Evolutionary conservation across 2,113 vertebrate genomes (phyloP), one percentile per base, ranked within the genome.

Genomic region (Anser brachyrhynchus): DNA sequence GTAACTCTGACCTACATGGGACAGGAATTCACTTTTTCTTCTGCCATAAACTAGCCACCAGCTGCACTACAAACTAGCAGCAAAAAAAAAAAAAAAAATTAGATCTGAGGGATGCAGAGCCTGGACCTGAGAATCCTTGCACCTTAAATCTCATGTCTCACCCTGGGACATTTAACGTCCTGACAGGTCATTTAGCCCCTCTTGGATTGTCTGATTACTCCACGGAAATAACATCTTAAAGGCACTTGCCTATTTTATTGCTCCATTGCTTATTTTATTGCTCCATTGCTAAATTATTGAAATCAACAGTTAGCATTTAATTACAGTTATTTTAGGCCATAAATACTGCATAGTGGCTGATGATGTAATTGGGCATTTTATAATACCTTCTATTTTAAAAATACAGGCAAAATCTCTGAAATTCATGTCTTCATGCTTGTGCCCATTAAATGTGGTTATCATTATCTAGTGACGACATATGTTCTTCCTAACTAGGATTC

Each of bases 391-490:
- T 74, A 29, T 76, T 84, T 91, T 59, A 39, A 37, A 91, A 94
- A 66, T 55, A 76, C 76, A 61, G 25, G 26, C 10, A 3, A 69
- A 74, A 51, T 55, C 23, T 91, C 73, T 76, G 49, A 91, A 84
- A 90, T 71, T 82, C 4, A 3, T 91, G 46, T 44, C 87, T 92
- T 89, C 44, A 1, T 73, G 43, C 51, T 94, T n/a, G 44, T 80
- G 71, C 76, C 95, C 58, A 65, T 96, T 93, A 74, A 95, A 84
- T 87, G 31, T 82, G 71, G 62, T 91, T 92, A 80, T 95, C 69
- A 57, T 95, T 93, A 91, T 58, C 69, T 86, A 62, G 67, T 92
- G 80, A 82, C 54, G 20, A 80, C 8, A 2, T 74, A 33, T 20
- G 66, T 80, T 95, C 92, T 79, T 92, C 70, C 81, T 67, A 82